Evolutionary conservation across 1,140 invertebrate genomes (phyloP).

Genomic region (Leptoteleia sp.): DNA sequence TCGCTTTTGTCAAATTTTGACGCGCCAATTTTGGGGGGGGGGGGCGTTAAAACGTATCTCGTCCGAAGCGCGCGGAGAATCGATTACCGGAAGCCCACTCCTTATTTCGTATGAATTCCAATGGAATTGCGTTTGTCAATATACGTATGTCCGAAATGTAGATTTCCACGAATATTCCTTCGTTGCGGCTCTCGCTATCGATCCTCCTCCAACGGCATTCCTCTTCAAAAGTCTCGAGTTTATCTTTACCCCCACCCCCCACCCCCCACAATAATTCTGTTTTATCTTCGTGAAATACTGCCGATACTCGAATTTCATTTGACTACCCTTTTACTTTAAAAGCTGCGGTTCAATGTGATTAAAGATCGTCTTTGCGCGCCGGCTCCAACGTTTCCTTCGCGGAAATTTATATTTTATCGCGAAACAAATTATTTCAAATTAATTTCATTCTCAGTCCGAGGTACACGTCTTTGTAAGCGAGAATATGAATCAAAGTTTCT

Average conservation of each 20-base stretch:
- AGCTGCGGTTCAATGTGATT: slow-evolving; percentile 41
- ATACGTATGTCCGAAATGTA: slow-evolving; percentile 40
- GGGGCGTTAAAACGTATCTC: slow-evolving; percentile 27
- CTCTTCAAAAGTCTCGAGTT: slow-evolving; percentile 53
- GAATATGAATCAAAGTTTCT: too few species aligned
- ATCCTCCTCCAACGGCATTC: slow-evolving; percentile 26
- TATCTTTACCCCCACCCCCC: slow-evolving; percentile 51
- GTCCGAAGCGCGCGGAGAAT: slow-evolving; percentile 31
- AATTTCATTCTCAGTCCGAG: too few species aligned
- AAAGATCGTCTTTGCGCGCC: slow-evolving; percentile 26
- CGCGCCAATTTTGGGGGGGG: slow-evolving; percentile 36
- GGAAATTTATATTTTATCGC: too few species aligned
- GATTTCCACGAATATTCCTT: slow-evolving; percentile 45
- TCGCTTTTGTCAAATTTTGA: slow-evolving; percentile 25
- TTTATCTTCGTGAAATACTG: slow-evolving; percentile 52
- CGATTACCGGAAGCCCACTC: slow-evolving; percentile 29
- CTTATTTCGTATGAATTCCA: slow-evolving; percentile 56
- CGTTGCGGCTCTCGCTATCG: slow-evolving; percentile 27
- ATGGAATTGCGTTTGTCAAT: slow-evolving; percentile 53
- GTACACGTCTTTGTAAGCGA: too few species aligned
- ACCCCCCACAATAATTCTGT: slow-evolving; percentile 62
- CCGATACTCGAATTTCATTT: slow-evolving; percentile 55
- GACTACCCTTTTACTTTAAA: slow-evolving; percentile 53
- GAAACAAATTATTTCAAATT: too few species aligned
- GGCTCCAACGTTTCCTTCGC: too few species aligned